These are phyloP conservation scores for Xestobium rufovillosum DNA, from an alignment of 2,888 invertebrate species.

Conservation along the genomic window DNA sequence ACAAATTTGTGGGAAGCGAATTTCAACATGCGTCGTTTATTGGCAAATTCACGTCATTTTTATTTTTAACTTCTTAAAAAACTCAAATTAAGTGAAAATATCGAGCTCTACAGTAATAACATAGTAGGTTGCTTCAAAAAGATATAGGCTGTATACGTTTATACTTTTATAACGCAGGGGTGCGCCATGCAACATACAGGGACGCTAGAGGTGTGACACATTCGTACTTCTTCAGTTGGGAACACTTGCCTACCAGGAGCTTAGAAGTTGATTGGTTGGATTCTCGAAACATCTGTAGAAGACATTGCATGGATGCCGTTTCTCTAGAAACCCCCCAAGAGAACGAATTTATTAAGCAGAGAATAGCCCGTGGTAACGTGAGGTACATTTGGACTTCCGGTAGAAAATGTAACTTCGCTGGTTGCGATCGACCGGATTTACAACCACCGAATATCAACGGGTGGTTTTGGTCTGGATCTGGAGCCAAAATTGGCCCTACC, in stretches of 20 bases:
- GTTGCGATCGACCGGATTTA: constrained; percentile 74
- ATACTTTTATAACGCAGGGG: too few species aligned
- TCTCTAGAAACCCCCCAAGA: constrained; percentile 86
- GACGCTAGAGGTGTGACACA: constrained; percentile 82
- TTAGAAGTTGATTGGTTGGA: constrained; percentile 88
- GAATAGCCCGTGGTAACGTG: constrained; percentile 69
- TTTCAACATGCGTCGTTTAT: too few species aligned
- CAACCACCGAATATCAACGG: constrained; percentile 81
- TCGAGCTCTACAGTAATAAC: too few species aligned
- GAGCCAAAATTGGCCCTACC: constrained; percentile 84
- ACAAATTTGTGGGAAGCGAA: too few species aligned
- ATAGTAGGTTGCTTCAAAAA: too few species aligned
- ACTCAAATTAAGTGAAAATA: too few species aligned
- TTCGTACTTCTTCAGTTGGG: constrained; percentile 93
- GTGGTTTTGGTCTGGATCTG: constrained; percentile 93
- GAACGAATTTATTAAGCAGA: constrained; percentile 84
- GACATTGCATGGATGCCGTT: constrained; percentile 91
- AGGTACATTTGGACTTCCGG: constrained; percentile 89
- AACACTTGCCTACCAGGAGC: constrained; percentile 72
- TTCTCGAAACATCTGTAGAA: constrained; percentile 82
- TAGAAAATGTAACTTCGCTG: constrained; percentile 86
- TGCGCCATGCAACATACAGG: constrained; percentile 79
- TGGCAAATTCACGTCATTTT: too few species aligned
- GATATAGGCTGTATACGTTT: too few species aligned
- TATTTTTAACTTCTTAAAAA: too few species aligned